phyloP scores from a whole-genome alignment of 2,888 invertebrate species.

The Aspidiotus rigidus region DNA sequence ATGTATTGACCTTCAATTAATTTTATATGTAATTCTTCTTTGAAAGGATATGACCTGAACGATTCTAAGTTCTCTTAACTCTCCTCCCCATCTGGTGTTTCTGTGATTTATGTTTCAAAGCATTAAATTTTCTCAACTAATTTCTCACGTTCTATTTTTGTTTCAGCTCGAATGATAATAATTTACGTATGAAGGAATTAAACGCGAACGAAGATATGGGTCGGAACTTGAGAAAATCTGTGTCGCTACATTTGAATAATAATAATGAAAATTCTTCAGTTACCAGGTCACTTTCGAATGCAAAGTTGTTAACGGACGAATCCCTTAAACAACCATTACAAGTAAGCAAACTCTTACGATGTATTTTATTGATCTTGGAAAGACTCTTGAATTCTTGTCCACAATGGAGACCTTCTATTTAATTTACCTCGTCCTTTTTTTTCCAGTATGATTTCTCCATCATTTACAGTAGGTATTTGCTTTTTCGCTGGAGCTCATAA shows the following conservation, averaged over 20 bases:
- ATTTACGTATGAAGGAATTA: conserved; percentile 15
- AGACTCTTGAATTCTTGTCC: no score
- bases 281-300: conserved; percentile 22
- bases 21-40: no score
- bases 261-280: conserved; percentile 27
- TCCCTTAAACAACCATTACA: conserved; percentile 26
- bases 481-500: no score
- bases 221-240: conserved; percentile 24
- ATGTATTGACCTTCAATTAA: no score
- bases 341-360: conserved; percentile 2
- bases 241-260: conserved; percentile 27
- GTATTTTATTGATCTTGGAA: no score
- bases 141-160: background rate
- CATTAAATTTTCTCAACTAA: background rate
- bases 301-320: conserved; percentile 26
- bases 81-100: background rate
- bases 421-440: no score
- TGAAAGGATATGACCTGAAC: no score
- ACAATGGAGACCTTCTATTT: no score
- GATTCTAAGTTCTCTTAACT: no score
- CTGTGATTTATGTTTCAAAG: background rate
- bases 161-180: conserved; percentile 14
- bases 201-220: conserved; percentile 20
- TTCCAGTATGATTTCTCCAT: no score
- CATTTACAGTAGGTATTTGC: no score